These are phyloP conservation scores for Fratercula arctica DNA, from an alignment of 2,797 vertebrate species.

Conservation along the genomic window DNA sequence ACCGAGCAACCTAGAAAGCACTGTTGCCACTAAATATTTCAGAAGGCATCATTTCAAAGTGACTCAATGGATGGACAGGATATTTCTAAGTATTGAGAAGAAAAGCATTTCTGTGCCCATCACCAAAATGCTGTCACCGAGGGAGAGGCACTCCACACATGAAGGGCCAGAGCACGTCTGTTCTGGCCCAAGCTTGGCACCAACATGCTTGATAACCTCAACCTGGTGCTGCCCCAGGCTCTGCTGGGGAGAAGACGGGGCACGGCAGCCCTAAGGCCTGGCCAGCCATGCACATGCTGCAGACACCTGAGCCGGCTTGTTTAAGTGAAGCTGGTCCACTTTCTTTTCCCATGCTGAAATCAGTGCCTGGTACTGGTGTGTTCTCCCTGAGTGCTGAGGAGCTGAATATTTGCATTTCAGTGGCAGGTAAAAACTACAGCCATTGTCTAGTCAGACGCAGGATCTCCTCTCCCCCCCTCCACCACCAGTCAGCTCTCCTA, in stretches of 20 bases:
- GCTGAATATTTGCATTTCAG: background rate
- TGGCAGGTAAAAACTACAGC: background rate
- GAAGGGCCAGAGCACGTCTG: background rate
- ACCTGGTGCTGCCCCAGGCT: background rate
- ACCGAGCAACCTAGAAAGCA: background rate
- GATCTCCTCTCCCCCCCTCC: background rate
- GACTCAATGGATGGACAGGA: too few relatives aligned
- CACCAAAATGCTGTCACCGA: background rate
- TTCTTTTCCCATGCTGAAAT: background rate
- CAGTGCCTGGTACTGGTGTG: rapidly evolving
- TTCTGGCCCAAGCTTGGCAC: background rate
- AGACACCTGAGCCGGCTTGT: background rate
- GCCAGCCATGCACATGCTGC: background rate
- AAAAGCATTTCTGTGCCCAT: background rate
- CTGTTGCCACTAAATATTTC: background rate
- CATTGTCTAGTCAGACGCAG: rapidly evolving
- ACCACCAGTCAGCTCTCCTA: background rate
- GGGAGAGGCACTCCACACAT: background rate
- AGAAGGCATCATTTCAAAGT: background rate
- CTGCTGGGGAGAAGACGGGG: background rate
- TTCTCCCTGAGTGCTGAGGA: background rate
- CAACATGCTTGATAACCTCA: rapidly evolving
- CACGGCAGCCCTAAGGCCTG: background rate
- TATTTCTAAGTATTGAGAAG: background rate
- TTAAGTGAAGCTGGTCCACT: background rate